phyloP scores from a whole-genome alignment of 1,140 invertebrate species.

The Megalonaias nervosa region DNA sequence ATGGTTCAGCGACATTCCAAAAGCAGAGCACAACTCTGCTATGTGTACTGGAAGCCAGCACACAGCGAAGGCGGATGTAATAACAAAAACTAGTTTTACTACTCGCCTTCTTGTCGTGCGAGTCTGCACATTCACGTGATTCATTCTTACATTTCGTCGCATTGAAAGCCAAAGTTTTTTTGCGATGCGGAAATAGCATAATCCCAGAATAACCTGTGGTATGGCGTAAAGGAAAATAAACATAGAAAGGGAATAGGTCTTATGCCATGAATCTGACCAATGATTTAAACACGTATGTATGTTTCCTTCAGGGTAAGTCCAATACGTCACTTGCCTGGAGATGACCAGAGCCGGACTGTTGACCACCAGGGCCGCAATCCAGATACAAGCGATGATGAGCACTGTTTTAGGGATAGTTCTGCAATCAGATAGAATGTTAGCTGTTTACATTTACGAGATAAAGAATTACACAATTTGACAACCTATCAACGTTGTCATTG shows the following conservation, averaged over 20 bases:
- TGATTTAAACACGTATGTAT: too few species aligned
- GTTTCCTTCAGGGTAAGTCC: background rate
- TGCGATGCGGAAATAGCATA: slow-evolving; percentile 54
- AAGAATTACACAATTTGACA: too few species aligned
- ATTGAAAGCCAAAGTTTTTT: slow-evolving; percentile 42
- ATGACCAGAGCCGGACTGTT: slow-evolving; percentile 40
- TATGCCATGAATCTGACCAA: background rate
- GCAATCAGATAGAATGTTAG: background rate
- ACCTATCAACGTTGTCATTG: too few species aligned
- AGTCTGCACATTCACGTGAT: slow-evolving; percentile 26
- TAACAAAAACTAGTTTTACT: slow-evolving; percentile 88
- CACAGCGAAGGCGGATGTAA: slow-evolving; percentile 89
- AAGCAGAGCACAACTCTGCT: slow-evolving; percentile 85
- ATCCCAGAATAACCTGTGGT: slow-evolving; percentile 41
- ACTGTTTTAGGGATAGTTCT: slow-evolving; percentile 44
- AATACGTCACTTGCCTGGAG: slow-evolving; percentile 3
- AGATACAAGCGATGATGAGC: slow-evolving; percentile 36
- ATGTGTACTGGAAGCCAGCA: slow-evolving; percentile 89
- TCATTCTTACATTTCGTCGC: slow-evolving; percentile 17
- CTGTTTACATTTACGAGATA: too few species aligned
- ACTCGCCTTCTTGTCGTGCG: slow-evolving; percentile 72
- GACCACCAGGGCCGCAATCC: slow-evolving; percentile 43
- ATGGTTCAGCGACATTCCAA: slow-evolving; percentile 81
- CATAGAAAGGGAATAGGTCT: slow-evolving; percentile 41
- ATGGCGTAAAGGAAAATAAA: slow-evolving; percentile 48